phyloP scores from a whole-genome alignment of 2,888 invertebrate genomes.

The Sphaeridia pumilis region DNA sequence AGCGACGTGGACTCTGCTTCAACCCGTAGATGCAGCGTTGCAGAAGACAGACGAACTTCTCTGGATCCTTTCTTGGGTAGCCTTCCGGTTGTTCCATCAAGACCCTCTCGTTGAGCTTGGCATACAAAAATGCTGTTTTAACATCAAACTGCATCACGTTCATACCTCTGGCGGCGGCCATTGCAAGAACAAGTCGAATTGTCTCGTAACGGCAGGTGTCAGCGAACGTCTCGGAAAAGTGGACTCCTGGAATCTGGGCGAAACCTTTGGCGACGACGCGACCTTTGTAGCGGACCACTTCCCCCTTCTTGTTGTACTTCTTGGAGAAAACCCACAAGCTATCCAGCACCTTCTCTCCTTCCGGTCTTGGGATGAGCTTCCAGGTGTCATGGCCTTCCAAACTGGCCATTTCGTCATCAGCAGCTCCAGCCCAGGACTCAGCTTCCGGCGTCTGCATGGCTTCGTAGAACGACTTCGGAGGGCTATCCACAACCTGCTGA shows the following conservation, averaged over 20 bases:
- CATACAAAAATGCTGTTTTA: slow-evolving; percentile 17
- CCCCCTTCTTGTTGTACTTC: slow-evolving; percentile 12
- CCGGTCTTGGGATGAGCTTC: neutral
- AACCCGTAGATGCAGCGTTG: slow-evolving; percentile 31
- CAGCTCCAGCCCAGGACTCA: slow-evolving; percentile 1
- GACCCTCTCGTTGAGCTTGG: slow-evolving; percentile 9
- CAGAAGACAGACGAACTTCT: slow-evolving; percentile 7
- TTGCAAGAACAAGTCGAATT: slow-evolving; percentile 1
- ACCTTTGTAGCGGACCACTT: slow-evolving; percentile 9
- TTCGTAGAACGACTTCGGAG: slow-evolving; percentile 1
- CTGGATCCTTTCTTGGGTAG: too few relatives aligned
- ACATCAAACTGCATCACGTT: slow-evolving; percentile 15
- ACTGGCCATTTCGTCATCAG: slow-evolving; percentile 5
- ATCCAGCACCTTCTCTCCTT: slow-evolving; percentile 1
- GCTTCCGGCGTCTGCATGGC: slow-evolving; percentile 2
- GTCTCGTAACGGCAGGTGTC: slow-evolving; percentile 14
- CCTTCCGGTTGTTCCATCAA: slow-evolving; percentile 13
- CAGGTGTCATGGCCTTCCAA: slow-evolving; percentile 7
- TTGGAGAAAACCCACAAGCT: slow-evolving; percentile 13
- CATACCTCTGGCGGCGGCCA: slow-evolving; percentile 10
- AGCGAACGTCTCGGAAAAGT: slow-evolving; percentile 17
- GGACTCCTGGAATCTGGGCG: slow-evolving; percentile 10
- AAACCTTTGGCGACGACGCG: slow-evolving; percentile 13
- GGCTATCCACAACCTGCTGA: too few relatives aligned
- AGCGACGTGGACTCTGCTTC: slow-evolving; percentile 30